Base-by-base conservation (phyloP, 2,113 vertebrate genomes). In the Panurus biarmicus region DNA sequence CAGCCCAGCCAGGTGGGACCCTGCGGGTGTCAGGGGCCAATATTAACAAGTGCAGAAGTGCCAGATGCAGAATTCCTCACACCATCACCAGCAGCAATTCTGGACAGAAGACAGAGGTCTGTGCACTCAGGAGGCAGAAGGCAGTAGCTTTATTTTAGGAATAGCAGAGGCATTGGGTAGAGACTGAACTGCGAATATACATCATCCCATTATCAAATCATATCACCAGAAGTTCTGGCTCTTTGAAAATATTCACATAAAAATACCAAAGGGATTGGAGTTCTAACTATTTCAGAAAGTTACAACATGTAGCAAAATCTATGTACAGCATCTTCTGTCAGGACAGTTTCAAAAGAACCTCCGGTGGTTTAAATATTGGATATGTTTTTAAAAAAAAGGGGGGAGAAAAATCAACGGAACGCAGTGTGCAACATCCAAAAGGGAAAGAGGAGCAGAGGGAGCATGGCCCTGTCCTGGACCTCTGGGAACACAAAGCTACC, bases 91-190 rank as follows among this genome's bases (percentile, higher is more conserved):
- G 74, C 57, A 5, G 7, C 54, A 56, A 0, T 13, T 54, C 7
- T 11, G 23, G 33, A 56, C 35, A 48, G 48, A 36, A 22, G n/a
- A 36, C 42, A 42, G 62, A 70, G 42, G 20, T 3, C 42, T 7
- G 6, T 16, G 69, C 83, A 74, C 26, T 23, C 58, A 31, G 79
- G 90, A 94, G 93, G 95, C 93, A 90, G 91, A 92, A 94, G 85
- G 91, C 83, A 74, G 66, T 53, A 91, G 90, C 93, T 97, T 97
- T 97, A 97, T 97, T 97, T 77, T 20, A 56, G 95, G 94, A 62
- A 40, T 7, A 91, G 88, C 83, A 93, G 13, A 61, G 89, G 84
- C 64, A 51, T 61, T 8, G 76, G 84, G 87, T 24, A 66, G 90
- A 95, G 90, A 57, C 81, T 31, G n/a, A 70, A 35, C 1, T 28